Evolutionary conservation across 2,113 vertebrate species (phyloP).

Genomic region (Ameiurus melas): DNA sequence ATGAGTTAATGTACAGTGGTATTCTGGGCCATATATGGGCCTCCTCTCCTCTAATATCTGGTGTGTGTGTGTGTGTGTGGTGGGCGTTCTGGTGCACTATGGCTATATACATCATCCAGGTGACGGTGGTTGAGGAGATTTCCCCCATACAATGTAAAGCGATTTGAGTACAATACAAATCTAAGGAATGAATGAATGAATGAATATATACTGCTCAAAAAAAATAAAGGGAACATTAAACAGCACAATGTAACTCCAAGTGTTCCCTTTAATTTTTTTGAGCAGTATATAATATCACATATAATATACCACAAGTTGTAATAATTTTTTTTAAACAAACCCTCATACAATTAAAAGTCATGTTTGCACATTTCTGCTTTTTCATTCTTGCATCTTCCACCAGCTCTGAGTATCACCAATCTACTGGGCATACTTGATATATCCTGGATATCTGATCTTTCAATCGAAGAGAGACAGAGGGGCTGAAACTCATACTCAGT

Average conservation of each 20-base stretch:
- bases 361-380: not conserved
- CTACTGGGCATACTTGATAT: constrained; percentile 27
- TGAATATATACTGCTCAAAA: no score
- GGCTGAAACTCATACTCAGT: constrained; percentile 21
- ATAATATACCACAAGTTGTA: not conserved
- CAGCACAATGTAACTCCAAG: no score
- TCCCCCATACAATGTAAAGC: no score
- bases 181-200: not conserved
- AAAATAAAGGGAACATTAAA: no score
- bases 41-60: no score
- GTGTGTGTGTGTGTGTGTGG: no score
- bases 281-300: no score
- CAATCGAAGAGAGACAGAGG: constrained; percentile 14
- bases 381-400: not conserved
- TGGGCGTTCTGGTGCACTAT: no score
- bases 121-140: no score
- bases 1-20: not conserved
- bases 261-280: no score
- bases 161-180: no score
- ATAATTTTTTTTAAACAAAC: not conserved
- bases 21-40: not conserved
- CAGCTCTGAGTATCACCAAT: not conserved
- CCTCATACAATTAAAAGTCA: not conserved
- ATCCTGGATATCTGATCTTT: constrained; percentile 14
- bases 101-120: no score